phyloP scores from a whole-genome alignment of 2,888 invertebrate genomes.

The Drosophila quasianomalipes region DNA sequence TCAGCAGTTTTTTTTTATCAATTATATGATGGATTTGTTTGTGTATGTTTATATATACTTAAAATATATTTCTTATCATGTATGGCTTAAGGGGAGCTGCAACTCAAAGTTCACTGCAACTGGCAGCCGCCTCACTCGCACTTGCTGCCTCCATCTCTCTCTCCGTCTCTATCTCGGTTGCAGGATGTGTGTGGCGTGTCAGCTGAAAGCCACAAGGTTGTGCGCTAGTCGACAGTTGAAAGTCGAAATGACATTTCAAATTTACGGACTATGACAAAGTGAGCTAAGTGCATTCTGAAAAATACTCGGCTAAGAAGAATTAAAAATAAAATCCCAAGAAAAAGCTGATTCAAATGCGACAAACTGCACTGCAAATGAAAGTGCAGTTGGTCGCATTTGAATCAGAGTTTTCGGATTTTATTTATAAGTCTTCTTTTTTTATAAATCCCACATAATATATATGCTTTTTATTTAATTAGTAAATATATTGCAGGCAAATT shows the following conservation, averaged over 20 bases:
- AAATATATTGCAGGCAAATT: neutral
- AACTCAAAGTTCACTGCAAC: slow-evolving; percentile 27
- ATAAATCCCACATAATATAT: neutral
- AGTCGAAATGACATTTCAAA: slow-evolving; percentile 76
- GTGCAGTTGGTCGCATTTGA: too few relatives aligned
- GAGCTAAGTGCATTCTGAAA: slow-evolving; percentile 77
- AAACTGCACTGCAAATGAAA: neutral
- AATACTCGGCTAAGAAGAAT: slow-evolving; percentile 52
- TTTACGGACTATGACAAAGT: slow-evolving; percentile 79
- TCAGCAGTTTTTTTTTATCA: neutral
- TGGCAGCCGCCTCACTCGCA: slow-evolving; percentile 31
- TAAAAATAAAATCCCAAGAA: slow-evolving; percentile 51
- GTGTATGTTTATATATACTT: neutral
- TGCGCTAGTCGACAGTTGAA: slow-evolving; percentile 65
- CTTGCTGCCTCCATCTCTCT: slow-evolving; percentile 5
- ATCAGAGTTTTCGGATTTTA: too few relatives aligned
- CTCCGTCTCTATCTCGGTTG: neutral
- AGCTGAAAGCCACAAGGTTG: slow-evolving; percentile 74
- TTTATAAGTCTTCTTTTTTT: too few relatives aligned
- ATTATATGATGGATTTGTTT: neutral
- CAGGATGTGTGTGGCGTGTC: slow-evolving; percentile 37
- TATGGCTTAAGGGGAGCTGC: slow-evolving; percentile 11
- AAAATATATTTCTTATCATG: neutral
- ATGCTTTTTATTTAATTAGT: neutral
- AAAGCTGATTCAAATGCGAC: slow-evolving; percentile 7